Evolutionary conservation across 2,888 invertebrate genomes (phyloP), one percentile per base, ranked within the genome.

Genomic region (Anoncus sp.): DNA sequence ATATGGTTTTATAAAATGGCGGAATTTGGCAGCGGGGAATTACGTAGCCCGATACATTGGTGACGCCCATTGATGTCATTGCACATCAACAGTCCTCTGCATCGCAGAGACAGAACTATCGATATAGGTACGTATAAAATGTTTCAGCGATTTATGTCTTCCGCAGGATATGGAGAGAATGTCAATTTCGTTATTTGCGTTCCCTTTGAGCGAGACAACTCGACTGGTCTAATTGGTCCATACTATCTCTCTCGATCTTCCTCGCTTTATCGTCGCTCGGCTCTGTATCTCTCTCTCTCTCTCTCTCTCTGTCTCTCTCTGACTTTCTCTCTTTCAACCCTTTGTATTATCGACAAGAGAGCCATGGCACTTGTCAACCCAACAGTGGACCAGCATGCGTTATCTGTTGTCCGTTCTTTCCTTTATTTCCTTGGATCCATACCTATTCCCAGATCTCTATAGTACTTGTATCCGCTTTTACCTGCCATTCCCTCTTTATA

Each of bases 171-270:
- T 55, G 38, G 20, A 72, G 62, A 35, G 51, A 67, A 72, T 57
- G 62, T 27, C 67, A 69, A 77, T 77, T 72, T 62, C 57, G 57
- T 69, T 73, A 73, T 63, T 45, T 49, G 63, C 57, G 55, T 62
- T 72, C 63, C 63, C 77, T 77, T 77, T 77, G 77, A 72, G 18
- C 49, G 55, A 31, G 49, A 72, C 65, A 55, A 62, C 55, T 62
- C 67, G 51, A 65, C 65, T 51, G 67, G 57, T 73, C 57, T 73
- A 77, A 77, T 69, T 77, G 72, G 55, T 73, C 63, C 57, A 63
- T 51, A 73, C 57, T 69, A 51, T 57, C 51, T 43, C 35, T 55
- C 24, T 47, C 66, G 24, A 16, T 57, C 20, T 67, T 24, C 22
- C 16, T 24, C 47, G 24, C 27, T 70, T n/a, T 38, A 4, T 55